phyloP scores from a whole-genome alignment of 2,113 vertebrate genomes.

The Equus quagga region DNA sequence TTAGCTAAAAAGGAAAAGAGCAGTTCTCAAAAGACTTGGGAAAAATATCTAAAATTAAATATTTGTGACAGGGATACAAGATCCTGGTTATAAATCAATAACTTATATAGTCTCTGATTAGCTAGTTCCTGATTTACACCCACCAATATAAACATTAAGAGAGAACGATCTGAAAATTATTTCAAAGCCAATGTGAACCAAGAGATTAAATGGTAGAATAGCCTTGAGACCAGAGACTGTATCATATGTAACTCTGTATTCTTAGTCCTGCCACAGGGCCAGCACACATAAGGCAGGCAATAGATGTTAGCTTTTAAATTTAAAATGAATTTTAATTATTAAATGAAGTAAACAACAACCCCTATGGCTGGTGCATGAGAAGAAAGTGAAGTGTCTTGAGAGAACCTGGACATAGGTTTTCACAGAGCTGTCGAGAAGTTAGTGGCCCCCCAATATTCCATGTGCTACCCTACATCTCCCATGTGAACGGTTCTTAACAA shows the following conservation, averaged over 20 bases:
- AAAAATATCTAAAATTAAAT: conserved; percentile 62
- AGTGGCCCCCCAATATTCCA: not conserved
- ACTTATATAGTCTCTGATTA: conserved; percentile 18
- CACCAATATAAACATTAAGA: not conserved
- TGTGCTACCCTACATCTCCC: not conserved
- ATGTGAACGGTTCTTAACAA: not conserved
- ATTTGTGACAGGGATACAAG: not conserved
- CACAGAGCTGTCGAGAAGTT: not conserved
- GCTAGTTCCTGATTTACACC: not conserved
- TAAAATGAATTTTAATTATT: conserved; percentile 8
- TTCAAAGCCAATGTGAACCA: conserved; percentile 15
- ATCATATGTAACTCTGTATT: not conserved
- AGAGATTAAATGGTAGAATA: not conserved
- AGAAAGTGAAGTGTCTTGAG: not conserved
- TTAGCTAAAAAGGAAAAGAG: conserved; percentile 42
- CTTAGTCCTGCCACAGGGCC: not conserved
- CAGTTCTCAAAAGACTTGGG: conserved; percentile 45
- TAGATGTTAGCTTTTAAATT: not conserved
- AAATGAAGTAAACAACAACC: not conserved
- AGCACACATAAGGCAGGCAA: not conserved
- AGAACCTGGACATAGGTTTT: not conserved
- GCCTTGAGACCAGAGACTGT: not conserved
- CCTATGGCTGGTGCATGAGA: not conserved
- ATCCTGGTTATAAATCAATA: conserved; percentile 40
- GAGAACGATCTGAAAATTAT: conserved; percentile 26